Percentiles rank a stretch among this genome's conserved stretches.
Conservation (phyloP, 2,888 invertebrate species). For the Chalcis sispes region DNA sequence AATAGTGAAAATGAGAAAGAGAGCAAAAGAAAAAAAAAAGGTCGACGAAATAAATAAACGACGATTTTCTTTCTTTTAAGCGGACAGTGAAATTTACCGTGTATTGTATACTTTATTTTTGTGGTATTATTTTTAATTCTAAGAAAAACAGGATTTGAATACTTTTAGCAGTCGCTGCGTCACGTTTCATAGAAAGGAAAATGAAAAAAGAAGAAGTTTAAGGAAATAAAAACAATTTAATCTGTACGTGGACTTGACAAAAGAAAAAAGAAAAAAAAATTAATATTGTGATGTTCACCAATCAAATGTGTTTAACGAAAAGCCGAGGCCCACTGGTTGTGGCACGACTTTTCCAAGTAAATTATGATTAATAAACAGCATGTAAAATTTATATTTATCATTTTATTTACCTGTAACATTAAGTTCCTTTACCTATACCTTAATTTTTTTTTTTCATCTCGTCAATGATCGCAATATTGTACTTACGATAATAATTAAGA, state of each 20-base stretch:
- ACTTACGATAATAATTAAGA: slow-evolving; percentile 8
- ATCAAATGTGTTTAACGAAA: slow-evolving; percentile 70
- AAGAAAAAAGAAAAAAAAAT: slow-evolving; percentile 67
- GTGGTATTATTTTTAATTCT: slow-evolving; percentile 6
- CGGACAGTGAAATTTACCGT: slow-evolving; percentile 11
- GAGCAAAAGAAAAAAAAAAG: too few relatives aligned
- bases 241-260: slow-evolving; percentile 66
- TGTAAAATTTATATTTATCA: slow-evolving; percentile 69
- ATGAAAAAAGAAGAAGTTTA: slow-evolving; percentile 19
- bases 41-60: too few relatives aligned
- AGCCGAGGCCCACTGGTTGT: slow-evolving; percentile 72
- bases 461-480: too few relatives aligned
- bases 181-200: slow-evolving; percentile 60
- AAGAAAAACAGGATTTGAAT: slow-evolving; percentile 43
- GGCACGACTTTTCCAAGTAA: slow-evolving; percentile 71
- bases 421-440: neutral
- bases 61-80: slow-evolving; percentile 39
- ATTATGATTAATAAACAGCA: slow-evolving; percentile 73
- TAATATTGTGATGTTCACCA: slow-evolving; percentile 71
- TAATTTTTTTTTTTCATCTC: neutral
- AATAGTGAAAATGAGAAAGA: too few relatives aligned
- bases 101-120: neutral
- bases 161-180: slow-evolving; percentile 62
- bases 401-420: slow-evolving; percentile 20
- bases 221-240: slow-evolving; percentile 46